phyloP scores from a whole-genome alignment of 2,113 vertebrate species.

The Lynx canadensis region DNA sequence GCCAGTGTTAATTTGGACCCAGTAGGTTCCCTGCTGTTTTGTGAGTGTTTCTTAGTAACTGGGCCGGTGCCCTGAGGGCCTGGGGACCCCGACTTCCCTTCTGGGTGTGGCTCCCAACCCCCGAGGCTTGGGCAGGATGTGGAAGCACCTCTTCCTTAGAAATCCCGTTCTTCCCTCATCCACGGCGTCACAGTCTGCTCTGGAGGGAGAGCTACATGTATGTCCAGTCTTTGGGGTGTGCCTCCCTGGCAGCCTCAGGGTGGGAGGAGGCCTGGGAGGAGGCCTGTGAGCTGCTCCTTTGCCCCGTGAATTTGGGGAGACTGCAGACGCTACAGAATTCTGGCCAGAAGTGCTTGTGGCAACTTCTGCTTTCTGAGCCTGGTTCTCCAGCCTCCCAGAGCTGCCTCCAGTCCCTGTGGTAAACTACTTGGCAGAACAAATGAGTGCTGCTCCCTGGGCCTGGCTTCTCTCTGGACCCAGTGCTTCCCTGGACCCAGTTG shows the following conservation, averaged over 20 bases:
- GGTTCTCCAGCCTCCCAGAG: neutral
- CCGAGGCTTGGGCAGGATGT: neutral
- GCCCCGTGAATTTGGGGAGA: neutral
- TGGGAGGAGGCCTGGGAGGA: neutral
- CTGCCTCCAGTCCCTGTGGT: too few relatives aligned
- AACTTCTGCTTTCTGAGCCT: neutral
- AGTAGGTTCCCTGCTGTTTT: neutral
- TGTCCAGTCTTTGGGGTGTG: neutral
- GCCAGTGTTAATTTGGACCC: rapidly evolving
- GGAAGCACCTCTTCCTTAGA: neutral
- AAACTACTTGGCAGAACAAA: neutral
- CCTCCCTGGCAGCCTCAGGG: neutral
- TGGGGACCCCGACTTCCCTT: neutral
- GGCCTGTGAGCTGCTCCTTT: neutral
- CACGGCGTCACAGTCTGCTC: rapidly evolving
- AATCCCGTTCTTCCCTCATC: neutral
- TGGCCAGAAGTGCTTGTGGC: neutral
- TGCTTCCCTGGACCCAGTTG: neutral
- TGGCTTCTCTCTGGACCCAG: neutral
- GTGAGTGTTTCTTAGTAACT: neutral
- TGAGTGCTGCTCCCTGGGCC: neutral
- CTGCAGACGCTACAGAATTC: neutral
- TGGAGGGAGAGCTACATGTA: neutral
- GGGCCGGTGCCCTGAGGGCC: neutral
- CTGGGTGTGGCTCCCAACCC: too few relatives aligned